phyloP scores from a whole-genome alignment of 2,888 invertebrate genomes.

The Caenorhabditis sp. region DNA sequence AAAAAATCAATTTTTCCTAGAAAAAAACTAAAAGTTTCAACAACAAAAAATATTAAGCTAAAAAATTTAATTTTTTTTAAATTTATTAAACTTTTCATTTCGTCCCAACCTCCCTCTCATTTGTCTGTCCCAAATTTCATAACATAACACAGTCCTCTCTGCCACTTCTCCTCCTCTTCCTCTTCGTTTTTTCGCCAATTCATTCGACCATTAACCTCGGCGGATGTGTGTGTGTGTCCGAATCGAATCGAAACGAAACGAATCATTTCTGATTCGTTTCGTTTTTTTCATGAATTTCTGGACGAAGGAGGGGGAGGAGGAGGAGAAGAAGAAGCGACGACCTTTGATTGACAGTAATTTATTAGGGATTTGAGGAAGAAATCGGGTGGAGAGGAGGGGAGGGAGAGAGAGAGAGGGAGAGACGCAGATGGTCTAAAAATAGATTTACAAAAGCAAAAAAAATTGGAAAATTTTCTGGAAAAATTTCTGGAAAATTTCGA shows the following conservation, averaged over 20 bases:
- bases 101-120: no score
- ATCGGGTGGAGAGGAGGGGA: not conserved
- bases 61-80: not conserved
- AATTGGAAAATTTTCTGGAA: not conserved
- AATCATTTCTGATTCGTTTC: not conserved
- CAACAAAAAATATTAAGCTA: not conserved
- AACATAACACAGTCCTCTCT: no score
- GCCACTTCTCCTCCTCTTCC: no score
- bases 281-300: conserved; percentile 4
- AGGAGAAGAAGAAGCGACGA: not conserved
- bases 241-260: no score
- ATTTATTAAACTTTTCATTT: not conserved
- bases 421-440: no score
- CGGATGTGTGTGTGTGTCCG: no score
- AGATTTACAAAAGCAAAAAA: not conserved
- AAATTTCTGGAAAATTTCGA: no score
- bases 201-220: conserved; percentile 47
- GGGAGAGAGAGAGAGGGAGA: no score
- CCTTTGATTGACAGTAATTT: conserved; percentile 4
- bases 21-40: not conserved
- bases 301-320: not conserved
- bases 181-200: no score
- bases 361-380: not conserved
- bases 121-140: no score
- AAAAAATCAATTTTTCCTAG: not conserved